Evolutionary conservation across 2,113 vertebrate species (phyloP).

Genomic region (Pollimyrus isidori): DNA sequence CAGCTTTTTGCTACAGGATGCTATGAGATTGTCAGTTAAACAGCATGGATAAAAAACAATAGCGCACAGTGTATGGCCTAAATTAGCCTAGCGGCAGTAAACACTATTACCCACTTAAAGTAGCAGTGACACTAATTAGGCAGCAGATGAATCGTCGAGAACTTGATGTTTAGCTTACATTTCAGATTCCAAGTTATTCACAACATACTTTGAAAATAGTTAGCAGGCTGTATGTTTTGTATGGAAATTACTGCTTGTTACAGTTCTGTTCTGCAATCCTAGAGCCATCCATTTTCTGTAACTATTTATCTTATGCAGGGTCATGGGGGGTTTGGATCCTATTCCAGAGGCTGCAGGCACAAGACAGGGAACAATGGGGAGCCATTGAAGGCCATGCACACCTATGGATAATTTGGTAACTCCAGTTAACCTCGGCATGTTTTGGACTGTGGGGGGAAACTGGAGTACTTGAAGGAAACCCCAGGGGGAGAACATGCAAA

Average conservation of each 20-base stretch:
- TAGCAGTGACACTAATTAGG: conserved; percentile 68
- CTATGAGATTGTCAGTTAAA: conserved; percentile 56
- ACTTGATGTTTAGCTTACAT: conserved; percentile 44
- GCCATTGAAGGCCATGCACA: not conserved
- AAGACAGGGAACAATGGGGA: not conserved
- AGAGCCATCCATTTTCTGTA: not conserved
- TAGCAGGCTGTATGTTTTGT: conserved; percentile 35
- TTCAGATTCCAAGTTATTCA: conserved; percentile 37
- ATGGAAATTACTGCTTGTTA: conserved; percentile 40
- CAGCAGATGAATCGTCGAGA: conserved; percentile 55
- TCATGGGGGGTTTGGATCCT: not conserved
- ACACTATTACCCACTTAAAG: conserved; percentile 60
- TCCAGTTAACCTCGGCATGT: not conserved
- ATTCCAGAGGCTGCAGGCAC: not conserved
- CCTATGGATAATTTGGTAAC: not conserved
- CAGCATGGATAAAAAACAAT: conserved; percentile 53
- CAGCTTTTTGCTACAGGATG: conserved; percentile 51
- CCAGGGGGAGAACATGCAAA: not conserved
- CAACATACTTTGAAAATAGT: conserved; percentile 35
- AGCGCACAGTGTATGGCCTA: conserved; percentile 52
- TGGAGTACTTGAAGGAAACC: not conserved
- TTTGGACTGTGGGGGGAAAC: not conserved
- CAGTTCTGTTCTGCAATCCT: conserved; percentile 19
- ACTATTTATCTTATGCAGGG: not conserved
- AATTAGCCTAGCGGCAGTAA: conserved; percentile 62